Evolutionary conservation across 2,797 vertebrate species (phyloP).

Genomic region (Serranus cabrilla): DNA sequence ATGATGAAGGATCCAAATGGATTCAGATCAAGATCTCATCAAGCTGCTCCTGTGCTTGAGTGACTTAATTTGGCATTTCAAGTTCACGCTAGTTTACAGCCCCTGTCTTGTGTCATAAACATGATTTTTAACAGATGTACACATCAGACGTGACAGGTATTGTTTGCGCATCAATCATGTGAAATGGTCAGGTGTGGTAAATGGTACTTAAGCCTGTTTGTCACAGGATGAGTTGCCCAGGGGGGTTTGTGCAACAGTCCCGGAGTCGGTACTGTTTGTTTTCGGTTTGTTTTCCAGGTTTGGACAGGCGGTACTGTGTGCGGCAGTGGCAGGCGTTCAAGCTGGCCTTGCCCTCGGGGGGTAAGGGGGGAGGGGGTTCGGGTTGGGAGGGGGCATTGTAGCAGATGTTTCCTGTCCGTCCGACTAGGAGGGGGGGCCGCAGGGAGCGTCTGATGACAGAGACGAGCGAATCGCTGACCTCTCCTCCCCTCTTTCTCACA

Average conservation of each 20-base stretch:
- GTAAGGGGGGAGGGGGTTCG: not conserved
- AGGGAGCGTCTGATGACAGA: slow-evolving; percentile 59
- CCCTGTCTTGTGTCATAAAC: slow-evolving; percentile 33
- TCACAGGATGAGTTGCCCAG: slow-evolving; percentile 30
- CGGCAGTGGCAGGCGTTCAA: slow-evolving; percentile 58
- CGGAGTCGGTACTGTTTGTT: slow-evolving; percentile 33
- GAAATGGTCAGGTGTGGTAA: slow-evolving; percentile 43
- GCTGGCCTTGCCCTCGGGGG: slow-evolving; percentile 52
- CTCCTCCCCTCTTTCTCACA: slow-evolving; percentile 59
- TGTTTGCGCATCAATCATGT: slow-evolving; percentile 61
- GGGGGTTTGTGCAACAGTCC: not conserved
- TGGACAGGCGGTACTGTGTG: slow-evolving; percentile 51
- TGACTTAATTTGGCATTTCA: slow-evolving; percentile 44
- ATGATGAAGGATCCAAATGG: slow-evolving; percentile 69
- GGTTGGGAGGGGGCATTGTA: slow-evolving; percentile 43
- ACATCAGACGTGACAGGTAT: slow-evolving; percentile 14
- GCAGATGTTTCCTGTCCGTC: slow-evolving; percentile 75
- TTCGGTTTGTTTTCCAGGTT: slow-evolving; percentile 43
- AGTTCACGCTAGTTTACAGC: slow-evolving; percentile 13
- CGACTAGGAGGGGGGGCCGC: not conserved
- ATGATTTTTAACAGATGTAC: slow-evolving; percentile 40
- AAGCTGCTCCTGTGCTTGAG: slow-evolving; percentile 41
- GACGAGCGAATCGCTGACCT: slow-evolving; percentile 65
- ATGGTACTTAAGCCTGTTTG: slow-evolving; percentile 51
- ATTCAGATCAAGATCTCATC: slow-evolving; percentile 70